phyloP scores from a whole-genome alignment of 2,888 invertebrate species.

The Hylaea fasciaria region DNA sequence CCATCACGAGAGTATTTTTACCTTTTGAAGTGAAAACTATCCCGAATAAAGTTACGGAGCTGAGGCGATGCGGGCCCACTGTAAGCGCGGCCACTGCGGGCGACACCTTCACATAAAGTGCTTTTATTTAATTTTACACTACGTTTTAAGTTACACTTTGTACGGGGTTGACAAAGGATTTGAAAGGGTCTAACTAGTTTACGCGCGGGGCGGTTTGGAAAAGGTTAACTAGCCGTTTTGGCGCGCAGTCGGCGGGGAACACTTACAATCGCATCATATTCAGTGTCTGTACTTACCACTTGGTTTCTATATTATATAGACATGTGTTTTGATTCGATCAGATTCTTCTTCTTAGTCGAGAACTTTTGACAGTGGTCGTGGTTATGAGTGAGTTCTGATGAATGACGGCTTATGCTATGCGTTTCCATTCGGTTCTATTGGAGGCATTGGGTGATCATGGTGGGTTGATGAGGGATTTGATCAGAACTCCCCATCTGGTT shows the following conservation, averaged over 20 bases:
- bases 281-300: no score
- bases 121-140: slow-evolving; percentile 77
- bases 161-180: slow-evolving; percentile 54
- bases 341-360: no score
- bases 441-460: no score
- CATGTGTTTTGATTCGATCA: no score
- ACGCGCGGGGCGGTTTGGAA: slow-evolving; percentile 43
- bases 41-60: slow-evolving; percentile 20
- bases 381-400: no score
- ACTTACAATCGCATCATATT: not conserved
- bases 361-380: no score
- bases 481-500: no score
- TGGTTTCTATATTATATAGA: no score
- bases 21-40: slow-evolving; percentile 55
- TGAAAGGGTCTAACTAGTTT: slow-evolving; percentile 56
- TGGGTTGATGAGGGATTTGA: no score
- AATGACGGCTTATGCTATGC: no score
- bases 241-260: not conserved
- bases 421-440: no score
- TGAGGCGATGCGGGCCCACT: slow-evolving; percentile 24
- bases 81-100: slow-evolving; percentile 66
- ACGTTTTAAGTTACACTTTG: slow-evolving; percentile 62
- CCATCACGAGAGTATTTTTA: slow-evolving; percentile 50
- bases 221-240: slow-evolving; percentile 14
- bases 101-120: slow-evolving; percentile 77